Evolutionary conservation across 1,140 invertebrate genomes (phyloP).

Genomic region (Coptotermes formosanus): DNA sequence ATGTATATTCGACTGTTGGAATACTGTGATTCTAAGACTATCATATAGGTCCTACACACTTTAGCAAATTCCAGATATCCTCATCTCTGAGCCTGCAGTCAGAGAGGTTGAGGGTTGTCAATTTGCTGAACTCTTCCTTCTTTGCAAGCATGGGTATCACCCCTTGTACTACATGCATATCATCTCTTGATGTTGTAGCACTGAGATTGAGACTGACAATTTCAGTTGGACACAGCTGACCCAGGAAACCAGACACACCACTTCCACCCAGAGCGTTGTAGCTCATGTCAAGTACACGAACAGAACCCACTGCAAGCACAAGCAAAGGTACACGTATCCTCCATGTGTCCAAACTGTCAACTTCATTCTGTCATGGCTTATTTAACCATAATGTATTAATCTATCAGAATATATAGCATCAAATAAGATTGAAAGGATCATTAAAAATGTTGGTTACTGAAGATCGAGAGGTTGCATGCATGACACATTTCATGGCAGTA

Average conservation of each 20-base stretch:
- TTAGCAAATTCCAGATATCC: slow-evolving; percentile 12
- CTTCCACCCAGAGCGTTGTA: slow-evolving; percentile 9
- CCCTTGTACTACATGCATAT: not conserved
- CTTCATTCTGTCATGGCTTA: too few relatives aligned
- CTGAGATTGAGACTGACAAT: slow-evolving; percentile 17
- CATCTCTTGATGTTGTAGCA: not conserved
- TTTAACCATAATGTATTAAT: too few relatives aligned
- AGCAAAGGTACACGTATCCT: too few relatives aligned
- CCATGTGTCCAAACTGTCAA: too few relatives aligned
- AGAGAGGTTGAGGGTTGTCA: slow-evolving; percentile 9
- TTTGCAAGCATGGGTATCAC: not conserved
- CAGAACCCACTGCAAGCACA: not conserved
- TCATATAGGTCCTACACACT: not conserved
- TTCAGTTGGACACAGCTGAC: not conserved
- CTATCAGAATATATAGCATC: too few relatives aligned
- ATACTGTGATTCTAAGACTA: too few relatives aligned
- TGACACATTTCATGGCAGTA: not conserved
- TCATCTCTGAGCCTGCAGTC: slow-evolving; percentile 10
- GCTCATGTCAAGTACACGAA: slow-evolving; percentile 19
- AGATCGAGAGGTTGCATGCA: too few relatives aligned
- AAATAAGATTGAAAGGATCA: too few relatives aligned
- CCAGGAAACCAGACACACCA: slow-evolving; percentile 8
- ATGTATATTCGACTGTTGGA: too few relatives aligned
- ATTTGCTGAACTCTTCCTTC: not conserved
- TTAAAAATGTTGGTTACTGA: too few relatives aligned